phyloP scores from a whole-genome alignment of 1,140 invertebrate genomes.

The Papilio polytes region DNA sequence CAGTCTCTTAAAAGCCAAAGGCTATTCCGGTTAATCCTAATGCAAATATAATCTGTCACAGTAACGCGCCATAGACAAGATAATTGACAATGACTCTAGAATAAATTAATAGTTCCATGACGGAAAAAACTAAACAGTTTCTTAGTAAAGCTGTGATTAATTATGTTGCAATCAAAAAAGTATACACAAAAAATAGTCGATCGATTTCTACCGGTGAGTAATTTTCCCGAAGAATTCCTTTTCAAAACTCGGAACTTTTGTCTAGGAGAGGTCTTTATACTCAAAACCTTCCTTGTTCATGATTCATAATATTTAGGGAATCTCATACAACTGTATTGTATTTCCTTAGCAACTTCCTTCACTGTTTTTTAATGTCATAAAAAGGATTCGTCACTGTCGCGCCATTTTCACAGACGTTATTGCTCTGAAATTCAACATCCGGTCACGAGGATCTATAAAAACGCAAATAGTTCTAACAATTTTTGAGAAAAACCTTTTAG shows the following conservation, averaged over 20 bases:
- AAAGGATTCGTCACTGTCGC: too few species aligned
- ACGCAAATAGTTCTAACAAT: neutral
- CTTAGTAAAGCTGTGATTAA: constrained; percentile 35
- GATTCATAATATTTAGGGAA: neutral
- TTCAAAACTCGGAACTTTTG: neutral
- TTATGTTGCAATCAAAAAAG: constrained; percentile 11
- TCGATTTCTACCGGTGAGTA: neutral
- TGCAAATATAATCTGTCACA: constrained; percentile 29
- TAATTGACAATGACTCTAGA: constrained; percentile 29
- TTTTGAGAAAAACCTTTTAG: neutral
- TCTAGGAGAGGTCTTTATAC: neutral
- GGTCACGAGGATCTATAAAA: neutral
- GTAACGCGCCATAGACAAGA: constrained; percentile 30
- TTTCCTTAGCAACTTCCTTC: too few species aligned
- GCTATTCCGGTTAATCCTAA: constrained; percentile 11
- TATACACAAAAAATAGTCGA: neutral
- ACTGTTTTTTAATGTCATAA: too few species aligned
- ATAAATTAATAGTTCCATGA: constrained; percentile 12
- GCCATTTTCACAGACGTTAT: neutral
- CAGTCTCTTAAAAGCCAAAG: neutral
- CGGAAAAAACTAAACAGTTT: constrained; percentile 19
- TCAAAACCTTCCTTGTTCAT: neutral
- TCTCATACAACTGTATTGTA: too few species aligned
- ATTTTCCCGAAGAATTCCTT: neutral
- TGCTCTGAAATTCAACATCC: neutral